Evolutionary conservation across 1,140 invertebrate species (phyloP), one percentile per base, ranked within the genome.

Genomic region (Brachionus angularis): DNA sequence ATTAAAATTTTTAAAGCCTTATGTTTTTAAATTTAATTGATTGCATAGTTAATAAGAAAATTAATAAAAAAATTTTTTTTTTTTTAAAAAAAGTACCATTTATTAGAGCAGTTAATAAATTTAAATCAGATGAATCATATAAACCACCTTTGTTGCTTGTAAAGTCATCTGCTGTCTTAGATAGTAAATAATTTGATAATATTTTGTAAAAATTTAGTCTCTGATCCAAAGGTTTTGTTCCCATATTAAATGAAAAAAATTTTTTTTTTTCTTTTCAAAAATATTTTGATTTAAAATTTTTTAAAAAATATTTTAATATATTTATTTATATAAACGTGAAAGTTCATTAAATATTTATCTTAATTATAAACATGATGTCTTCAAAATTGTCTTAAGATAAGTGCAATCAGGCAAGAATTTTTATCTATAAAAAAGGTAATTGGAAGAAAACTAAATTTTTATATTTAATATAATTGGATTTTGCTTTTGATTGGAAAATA

Each of bases 101-200:
- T 14, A 58, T 16, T 5, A 42, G 36, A n/a, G 33, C 36, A 39
- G 21, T 58, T 14, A 29, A 14, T 12, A 58, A 12, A 0, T 18
- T 34, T 12, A 29, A 39, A 39, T 58, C 36, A 10, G 53, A 36
- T 23, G 36, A 2, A 5, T 58, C 53, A 14, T 21, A 58, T 8
- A 58, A 58, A 10, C 53, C 53, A 27, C n/a, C 8, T 39, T 39
- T 21, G n/a, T 58, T 58, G 33, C 8, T 58, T 3, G 39, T 3
- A 23, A 58, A 58, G 8, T 58, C 33, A 23, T 58, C 53, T 12
- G 39, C 16, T 12, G 53, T 18, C 23, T 58, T 58, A 14, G 33
- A 58, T 23, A 39, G 25, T 29, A 58, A 58, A 58, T 58, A 58
- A 34, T 42, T 58, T n/a, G 53, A 42, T 58, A 58, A 12, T 12